Base-by-base conservation (phyloP, 2,113 vertebrate species). In the Bucco capensis region DNA sequence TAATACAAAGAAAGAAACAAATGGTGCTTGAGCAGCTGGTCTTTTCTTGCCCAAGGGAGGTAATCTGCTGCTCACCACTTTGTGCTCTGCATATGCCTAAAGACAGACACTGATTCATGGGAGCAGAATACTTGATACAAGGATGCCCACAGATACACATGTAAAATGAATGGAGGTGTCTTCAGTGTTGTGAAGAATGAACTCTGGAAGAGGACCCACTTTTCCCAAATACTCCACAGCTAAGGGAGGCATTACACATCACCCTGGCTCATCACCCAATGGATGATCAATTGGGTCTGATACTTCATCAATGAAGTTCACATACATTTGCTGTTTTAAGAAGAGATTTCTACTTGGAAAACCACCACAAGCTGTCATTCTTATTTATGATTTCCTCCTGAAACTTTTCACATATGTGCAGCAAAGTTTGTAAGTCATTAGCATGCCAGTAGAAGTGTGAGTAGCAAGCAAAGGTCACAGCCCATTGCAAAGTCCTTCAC, bases 111-210 rank as follows among this genome's bases (percentile, higher is more conserved):
- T 2, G 22, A 22, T 6, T 31, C 21, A 12, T 5, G 24, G 30
- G 14, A n/a, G 14, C 0, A 0, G 18, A 40, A 14, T 2, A 4
- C 35, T 30, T 33, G 9, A 17, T 14, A 13, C 16, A 27, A 33
- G 40, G 24, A 12, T 0, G 12, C 7, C n/a, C 27, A 47, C 18
- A 70, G 35, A 66, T 8, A 38, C 6, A 38, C 35, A 51, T 0
- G 2, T 25, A 33, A 53, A 58, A 42, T 47, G 38, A 90, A 58
- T 5, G 3, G 27, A 74, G 15, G 9, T 25, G 19, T 22, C 70
- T 42, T 16, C 19, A 53, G 19, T 37, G n/a, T 30, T 54, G 49
- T 3, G 6, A 28, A 65, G 27, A 61, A 53, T 28, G 80, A 17
- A 9, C 44, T 76, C 51, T 18, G 47, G 42, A 35, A 42, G 28